Base-by-base conservation (phyloP, 2,797 vertebrate genomes). In the Pteronotus mesoamericanus region DNA sequence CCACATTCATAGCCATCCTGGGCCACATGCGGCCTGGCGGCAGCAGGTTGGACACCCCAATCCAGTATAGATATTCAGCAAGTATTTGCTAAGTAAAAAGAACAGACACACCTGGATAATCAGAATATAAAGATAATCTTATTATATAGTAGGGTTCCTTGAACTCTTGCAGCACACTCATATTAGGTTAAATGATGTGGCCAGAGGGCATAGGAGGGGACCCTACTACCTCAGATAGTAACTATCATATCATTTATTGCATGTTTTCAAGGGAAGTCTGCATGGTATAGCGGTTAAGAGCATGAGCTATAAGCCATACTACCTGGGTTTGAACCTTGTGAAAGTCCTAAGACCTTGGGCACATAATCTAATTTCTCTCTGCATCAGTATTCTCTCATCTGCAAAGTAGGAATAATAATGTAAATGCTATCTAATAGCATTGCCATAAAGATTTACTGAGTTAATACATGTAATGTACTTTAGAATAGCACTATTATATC, bases 81-180 rank as follows among this genome's bases (percentile, higher is more conserved):
- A 79, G 44, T 84, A 80, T 92, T 78, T 91, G 72, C 59, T 90
- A 90, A 93, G 59, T 66, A 86, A 53, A 78, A 91, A 37, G 46
- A 86, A 86, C n/a, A n/a, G n/a, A n/a, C n/a, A 68, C 32, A 86
- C 19, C 32, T 64, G 21, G 39, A 34, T 84, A 85, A 55, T 91
- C 24, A 84, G 24, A 89, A 87, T 48, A 90, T 57, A 80, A 82
- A 68, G 16, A 83, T 19, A 86, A 83, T 79, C 34, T 80, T 89
- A n/a, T 71, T 77, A 87, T 16, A 55, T 75, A 32, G 10, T 34
- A 83, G 34, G 14, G 9, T 64, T 80, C 11, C 29, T 34, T 55
- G 48, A 95, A 24, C 14, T 77, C 22, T 59, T 46, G 51, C 9
- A 87, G 29, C 19, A 53, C 5, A 72, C 6, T 89, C 21, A 4